Base-by-base conservation (phyloP, 2,113 vertebrate species). In the Podarcis cretensis region DNA sequence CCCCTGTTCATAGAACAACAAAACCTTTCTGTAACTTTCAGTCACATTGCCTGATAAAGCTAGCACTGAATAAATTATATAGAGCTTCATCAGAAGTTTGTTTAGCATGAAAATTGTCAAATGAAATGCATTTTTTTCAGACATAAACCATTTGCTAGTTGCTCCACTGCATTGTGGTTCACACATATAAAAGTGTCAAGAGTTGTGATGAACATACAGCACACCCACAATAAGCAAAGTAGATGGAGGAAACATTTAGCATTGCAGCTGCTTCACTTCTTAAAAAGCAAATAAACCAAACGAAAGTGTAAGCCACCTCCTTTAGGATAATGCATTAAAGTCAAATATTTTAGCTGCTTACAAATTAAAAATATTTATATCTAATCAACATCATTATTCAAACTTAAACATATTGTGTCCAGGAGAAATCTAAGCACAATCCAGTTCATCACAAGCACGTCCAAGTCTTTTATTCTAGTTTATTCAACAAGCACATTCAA, bases 1-100 rank as follows among this genome's bases (percentile, higher is more conserved):
- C 87, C 94, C 23, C 3, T 2, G 80, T 90, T 84, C 88, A 73
- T 0, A 74, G 83, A 54, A 54, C 9, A 94, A 65, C 74, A 92
- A 90, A 88, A 89, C 40, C 89, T 93, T 91, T 87, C 82, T 59
- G 80, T 89, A 92, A 92, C 87, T 71, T 76, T 85, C 88, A 92
- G 82, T 16, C 6, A 48, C 6, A 35, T 35, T 87, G 73, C 5
- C 71, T 87, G 18, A n/a, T 8, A 21, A 65, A 91, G 16, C 84
- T 92, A 95, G 78, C 78, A 77, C 91, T 88, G 85, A 88, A 37
- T 86, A 86, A 91, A 87, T 71, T 63, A 54, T 92, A 81, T 87
- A 90, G 14, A 12, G 25, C 82, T 90, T 90, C 89, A 87, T 84
- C 68, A 69, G 21, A 69, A 27, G 27, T 69, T 69, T 73, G 71